Base-by-base conservation (phyloP, 2,888 invertebrate genomes). In the Entomobrya multifasciata region DNA sequence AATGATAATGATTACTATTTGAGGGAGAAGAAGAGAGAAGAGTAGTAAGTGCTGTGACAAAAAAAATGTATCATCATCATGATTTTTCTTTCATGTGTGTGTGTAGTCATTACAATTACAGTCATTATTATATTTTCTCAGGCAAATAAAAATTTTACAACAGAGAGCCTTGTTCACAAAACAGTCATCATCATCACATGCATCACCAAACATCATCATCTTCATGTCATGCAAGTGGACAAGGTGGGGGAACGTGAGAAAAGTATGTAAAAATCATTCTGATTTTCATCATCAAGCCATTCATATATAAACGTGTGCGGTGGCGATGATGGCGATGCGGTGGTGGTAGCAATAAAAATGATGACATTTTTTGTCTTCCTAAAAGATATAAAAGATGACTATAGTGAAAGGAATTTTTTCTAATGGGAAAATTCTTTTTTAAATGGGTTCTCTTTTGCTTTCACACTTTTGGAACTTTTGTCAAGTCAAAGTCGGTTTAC, bases 11-110 rank as follows among this genome's bases (percentile, higher is more conserved):
- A 3, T 49, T 5, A 11, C 15, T 49, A 2, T 3, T 49, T 5
- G 49, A 22, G 55, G 17, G 17, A 20, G 55, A 10, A 13, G 30
- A 27, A 27, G 60, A 11, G 5, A n/a, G n/a, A n/a, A n/a, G n/a
- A n/a, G n/a, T 6, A 65, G 3, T 36, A 65, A 15, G 27, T 27
- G 27, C 52, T 80, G 65, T 67, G 80, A 52, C 47, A 62, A 49
- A 49, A 80, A 80, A 62, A 25, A 36, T 62, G 80, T 76, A 76
- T 76, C 76, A 60, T 77, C 77, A 77, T 57, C 36, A 57, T 67
- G 10, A 11, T 44, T 20, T 1, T 67, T 44, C 22, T 20, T 67
- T 41, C n/a, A n/a, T n/a, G n/a, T n/a, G 20, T 67, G 36, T 41
- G 67, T 67, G 36, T 44, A 67, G 67, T 72, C 72, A 72, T 72